phyloP scores from a whole-genome alignment of 2,888 invertebrate species.

The Dicyrtomina minuta region DNA sequence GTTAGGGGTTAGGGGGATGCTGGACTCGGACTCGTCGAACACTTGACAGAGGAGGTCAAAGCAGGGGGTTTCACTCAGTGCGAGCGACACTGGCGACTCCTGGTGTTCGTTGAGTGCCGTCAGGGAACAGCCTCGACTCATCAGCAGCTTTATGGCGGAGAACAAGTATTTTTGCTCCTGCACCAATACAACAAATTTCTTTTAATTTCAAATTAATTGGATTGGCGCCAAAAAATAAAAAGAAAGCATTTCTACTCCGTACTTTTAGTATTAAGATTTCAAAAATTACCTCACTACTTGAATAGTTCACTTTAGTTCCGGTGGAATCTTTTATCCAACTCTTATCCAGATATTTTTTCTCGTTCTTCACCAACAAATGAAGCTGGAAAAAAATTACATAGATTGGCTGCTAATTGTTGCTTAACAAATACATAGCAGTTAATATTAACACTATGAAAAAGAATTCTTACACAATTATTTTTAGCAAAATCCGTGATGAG shows the following conservation, averaged over 20 bases:
- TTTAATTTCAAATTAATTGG: no score
- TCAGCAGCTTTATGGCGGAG: constrained; percentile 33
- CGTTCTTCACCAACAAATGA: constrained; percentile 37
- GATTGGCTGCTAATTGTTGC: no score
- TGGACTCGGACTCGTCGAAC: constrained; percentile 10
- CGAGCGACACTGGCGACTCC: constrained; percentile 35
- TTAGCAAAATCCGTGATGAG: constrained; percentile 57
- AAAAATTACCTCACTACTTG: no score
- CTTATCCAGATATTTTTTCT: background rate
- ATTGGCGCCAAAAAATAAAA: constrained; percentile 9
- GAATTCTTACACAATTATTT: constrained; percentile 57
- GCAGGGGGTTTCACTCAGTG: constrained; percentile 30
- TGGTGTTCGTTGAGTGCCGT: constrained; percentile 32
- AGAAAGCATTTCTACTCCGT: background rate
- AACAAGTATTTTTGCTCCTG: constrained; percentile 34
- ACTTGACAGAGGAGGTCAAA: constrained; percentile 35
- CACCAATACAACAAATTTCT: no score
- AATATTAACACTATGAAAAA: background rate
- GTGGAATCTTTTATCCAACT: no score
- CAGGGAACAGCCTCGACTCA: constrained; percentile 37
- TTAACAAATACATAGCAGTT: no score
- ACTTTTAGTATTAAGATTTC: no score
- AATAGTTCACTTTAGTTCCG: no score
- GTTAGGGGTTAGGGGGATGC: background rate
- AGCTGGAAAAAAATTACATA: constrained; percentile 33